Percentiles rank a stretch among this genome's conserved stretches.
Evolutionary conservation across 53 echinoderm and acorn worm genomes (phyloP).

Genomic region (Astropecten irregularis): DNA sequence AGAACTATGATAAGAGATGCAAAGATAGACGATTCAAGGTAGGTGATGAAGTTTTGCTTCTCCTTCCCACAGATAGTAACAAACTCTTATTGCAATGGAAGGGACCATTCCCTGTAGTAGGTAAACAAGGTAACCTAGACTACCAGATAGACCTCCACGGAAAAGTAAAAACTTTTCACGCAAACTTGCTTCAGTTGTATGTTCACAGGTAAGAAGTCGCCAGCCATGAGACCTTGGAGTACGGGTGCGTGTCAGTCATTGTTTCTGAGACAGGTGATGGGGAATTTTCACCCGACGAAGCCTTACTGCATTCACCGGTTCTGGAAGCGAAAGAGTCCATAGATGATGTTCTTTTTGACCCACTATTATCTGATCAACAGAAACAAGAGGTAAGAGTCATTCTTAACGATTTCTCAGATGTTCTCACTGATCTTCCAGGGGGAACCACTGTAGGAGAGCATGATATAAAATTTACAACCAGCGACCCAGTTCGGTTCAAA

Average conservation of each 20-base stretch:
- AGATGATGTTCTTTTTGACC: background rate
- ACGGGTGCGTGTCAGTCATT: background rate
- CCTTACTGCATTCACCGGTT: background rate
- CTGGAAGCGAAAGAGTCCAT: constrained; percentile 1
- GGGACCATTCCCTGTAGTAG: constrained; percentile 29
- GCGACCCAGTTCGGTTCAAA: constrained; percentile 31
- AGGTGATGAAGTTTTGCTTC: constrained; percentile 38
- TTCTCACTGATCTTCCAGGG: constrained; percentile 70
- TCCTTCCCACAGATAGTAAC: constrained; percentile 35
- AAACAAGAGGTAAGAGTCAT: background rate
- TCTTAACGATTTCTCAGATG: constrained; percentile 26
- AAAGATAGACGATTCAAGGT: constrained; percentile 24
- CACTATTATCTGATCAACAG: background rate
- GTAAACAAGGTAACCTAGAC: constrained; percentile 21
- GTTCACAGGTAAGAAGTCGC: background rate
- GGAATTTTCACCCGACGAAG: too few species aligned
- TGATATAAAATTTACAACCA: constrained; percentile 50
- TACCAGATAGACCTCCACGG: constrained; percentile 45
- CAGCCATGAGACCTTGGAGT: background rate
- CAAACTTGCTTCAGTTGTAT: constrained; percentile 53
- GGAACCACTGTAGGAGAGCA: constrained; percentile 42
- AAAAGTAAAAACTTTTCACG: constrained; percentile 43
- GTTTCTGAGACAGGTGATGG: too few species aligned
- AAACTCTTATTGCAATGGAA: constrained; percentile 61
- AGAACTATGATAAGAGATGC: constrained; percentile 28